Percentiles rank a stretch among this genome's conserved stretches.
These are phyloP conservation scores for Tragelaphus eurycerus DNA, from an alignment of 2,797 vertebrate species.

Conservation along the genomic window DNA sequence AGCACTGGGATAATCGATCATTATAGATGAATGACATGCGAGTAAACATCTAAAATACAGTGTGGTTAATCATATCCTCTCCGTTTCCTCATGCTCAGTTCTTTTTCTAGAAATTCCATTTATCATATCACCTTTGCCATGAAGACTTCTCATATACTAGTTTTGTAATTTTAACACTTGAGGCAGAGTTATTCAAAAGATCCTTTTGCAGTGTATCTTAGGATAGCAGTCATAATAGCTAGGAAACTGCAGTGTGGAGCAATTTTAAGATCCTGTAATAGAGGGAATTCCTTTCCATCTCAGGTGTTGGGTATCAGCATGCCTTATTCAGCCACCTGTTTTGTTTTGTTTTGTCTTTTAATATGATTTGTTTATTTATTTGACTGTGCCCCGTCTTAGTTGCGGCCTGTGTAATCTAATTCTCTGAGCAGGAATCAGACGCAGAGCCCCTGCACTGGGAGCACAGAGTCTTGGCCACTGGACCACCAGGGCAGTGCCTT, in stretches of 20 bases:
- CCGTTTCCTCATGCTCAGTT: background rate
- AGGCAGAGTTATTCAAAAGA: background rate
- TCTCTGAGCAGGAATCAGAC: background rate
- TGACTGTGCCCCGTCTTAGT: background rate
- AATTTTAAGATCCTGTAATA: background rate
- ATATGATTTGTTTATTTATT: background rate
- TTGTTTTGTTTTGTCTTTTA: background rate
- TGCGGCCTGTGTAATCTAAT: background rate
- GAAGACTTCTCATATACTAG: background rate
- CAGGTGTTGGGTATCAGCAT: background rate
- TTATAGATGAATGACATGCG: background rate
- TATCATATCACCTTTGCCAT: background rate
- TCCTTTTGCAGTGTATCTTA: background rate
- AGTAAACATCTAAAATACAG: background rate
- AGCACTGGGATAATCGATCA: background rate
- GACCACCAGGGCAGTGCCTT: background rate
- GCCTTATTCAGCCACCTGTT: background rate
- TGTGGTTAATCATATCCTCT: background rate
- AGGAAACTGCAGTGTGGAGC: accelerated
- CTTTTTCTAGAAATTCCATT: background rate
- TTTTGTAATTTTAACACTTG: background rate
- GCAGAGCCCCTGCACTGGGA: background rate
- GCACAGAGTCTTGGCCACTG: background rate
- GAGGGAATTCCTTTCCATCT: background rate
- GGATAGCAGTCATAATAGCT: background rate